A percentile compares a stretch with the other conserved stretches of the same genome.
Evolutionary conservation across 2,797 vertebrate species (phyloP).

Genomic region (Antrozous pallidus): DNA sequence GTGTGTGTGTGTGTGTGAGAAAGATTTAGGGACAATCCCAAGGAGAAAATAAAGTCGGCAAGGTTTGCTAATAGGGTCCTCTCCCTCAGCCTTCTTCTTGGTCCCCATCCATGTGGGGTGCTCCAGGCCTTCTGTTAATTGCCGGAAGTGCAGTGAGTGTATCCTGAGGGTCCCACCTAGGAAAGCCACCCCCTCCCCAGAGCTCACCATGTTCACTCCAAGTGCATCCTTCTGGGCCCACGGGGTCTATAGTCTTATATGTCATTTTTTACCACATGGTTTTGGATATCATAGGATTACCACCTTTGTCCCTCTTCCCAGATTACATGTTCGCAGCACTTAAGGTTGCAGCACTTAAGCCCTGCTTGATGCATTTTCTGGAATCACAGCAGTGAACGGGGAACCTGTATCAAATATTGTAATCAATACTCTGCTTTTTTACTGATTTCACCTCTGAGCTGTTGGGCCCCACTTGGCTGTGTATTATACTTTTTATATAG

Average conservation of each 20-base stretch:
- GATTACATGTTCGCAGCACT: background rate
- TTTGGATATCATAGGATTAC: background rate
- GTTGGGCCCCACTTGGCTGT: background rate
- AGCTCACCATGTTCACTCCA: background rate
- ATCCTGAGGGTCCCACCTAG: accelerated
- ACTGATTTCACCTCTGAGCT: background rate
- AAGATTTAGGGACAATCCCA: background rate
- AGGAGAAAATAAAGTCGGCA: background rate
- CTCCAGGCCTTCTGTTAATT: background rate
- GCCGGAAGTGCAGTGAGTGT: background rate
- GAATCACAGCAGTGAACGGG: background rate
- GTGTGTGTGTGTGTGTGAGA: background rate
- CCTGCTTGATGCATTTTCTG: background rate
- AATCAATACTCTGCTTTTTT: background rate
- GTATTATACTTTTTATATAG: background rate
- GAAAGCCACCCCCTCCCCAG: accelerated
- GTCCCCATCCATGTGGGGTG: accelerated
- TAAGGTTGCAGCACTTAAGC: background rate
- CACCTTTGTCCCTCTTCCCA: background rate
- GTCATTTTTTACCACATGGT: background rate
- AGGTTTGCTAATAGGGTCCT: background rate
- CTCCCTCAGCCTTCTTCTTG: accelerated
- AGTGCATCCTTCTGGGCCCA: background rate
- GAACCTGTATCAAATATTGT: background rate
- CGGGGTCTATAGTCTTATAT: background rate